Evolutionary conservation across 2,797 vertebrate species (phyloP), one percentile per base, ranked within the genome.

Genomic region (Telmatherina bonti): DNA sequence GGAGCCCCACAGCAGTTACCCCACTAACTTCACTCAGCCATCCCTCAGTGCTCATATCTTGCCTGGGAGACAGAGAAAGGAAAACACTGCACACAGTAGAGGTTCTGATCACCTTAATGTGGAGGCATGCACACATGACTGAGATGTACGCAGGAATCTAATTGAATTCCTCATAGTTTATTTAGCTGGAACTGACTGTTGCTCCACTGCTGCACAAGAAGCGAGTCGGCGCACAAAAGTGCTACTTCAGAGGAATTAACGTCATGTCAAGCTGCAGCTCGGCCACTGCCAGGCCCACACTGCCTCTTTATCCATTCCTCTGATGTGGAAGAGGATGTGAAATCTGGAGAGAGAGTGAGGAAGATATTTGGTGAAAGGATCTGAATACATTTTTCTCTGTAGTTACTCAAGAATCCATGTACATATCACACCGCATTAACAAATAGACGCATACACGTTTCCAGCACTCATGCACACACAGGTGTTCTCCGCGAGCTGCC

Each of bases 281-380:
- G 45, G 56, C 67, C 70, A 38, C 69, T 63, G 74, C 79, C 84
- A 75, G 72, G 69, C 74, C 58, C 84, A 93, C 91, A 93, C 89
- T 90, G 88, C 72, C 62, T 80, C 88, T 86, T 91, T 91, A 90
- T 93, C 85, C 88, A 20, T 72, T 76, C 80, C 81, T 89, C 87
- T 89, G 84, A 91, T 90, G 90, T 89, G 84, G 81, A 73, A 79
- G 86, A 89, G 89, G 93, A 91, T 93, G 91, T 93, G 90, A 94
- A 93, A 94, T 93, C 84, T 93, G 79, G 89, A 90, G 88, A 63
- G 83, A 76, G 88, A 88, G 89, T 92, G 91, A 90, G 75, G 89
- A 90, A 86, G 82, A 73, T 76, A 88, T 92, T 92, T 88, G 75
- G 70, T 72, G 55, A 79, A 79, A 69, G 71, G 83, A 85, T 91